These are phyloP conservation scores for Shargacucullia verbasci DNA, from an alignment of 2,888 invertebrate species.

Conservation along the genomic window DNA sequence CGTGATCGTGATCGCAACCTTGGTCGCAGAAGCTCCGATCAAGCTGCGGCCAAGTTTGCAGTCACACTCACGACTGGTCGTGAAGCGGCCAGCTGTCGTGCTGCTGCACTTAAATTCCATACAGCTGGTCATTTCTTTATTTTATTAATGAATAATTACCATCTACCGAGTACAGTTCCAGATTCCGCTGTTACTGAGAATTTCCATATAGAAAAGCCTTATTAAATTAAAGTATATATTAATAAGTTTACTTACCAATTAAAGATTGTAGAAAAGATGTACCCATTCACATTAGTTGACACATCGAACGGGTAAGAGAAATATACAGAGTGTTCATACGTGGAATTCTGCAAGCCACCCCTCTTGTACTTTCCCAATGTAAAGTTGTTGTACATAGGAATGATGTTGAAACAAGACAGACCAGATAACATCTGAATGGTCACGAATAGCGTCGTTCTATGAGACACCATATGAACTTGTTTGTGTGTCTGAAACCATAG, in stretches of 20 bases:
- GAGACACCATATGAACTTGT: conserved; percentile 18
- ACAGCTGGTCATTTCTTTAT: too few relatives aligned
- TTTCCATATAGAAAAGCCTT: too few relatives aligned
- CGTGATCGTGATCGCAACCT: too few relatives aligned
- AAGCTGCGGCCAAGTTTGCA: too few relatives aligned
- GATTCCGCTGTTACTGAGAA: too few relatives aligned
- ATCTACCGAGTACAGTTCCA: too few relatives aligned
- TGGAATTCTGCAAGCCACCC: conserved; percentile 18
- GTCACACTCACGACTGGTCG: too few relatives aligned
- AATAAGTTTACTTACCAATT: conserved; percentile 45
- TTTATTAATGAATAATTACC: too few relatives aligned
- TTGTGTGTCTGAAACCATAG: conserved; percentile 32
- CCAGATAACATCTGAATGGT: conserved; percentile 4
- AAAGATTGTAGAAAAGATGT: conserved; percentile 19
- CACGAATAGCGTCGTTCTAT: conserved; percentile 11
- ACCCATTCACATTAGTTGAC: conserved; percentile 25
- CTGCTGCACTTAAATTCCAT: too few relatives aligned
- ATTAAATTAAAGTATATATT: too few relatives aligned
- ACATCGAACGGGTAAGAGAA: conserved; percentile 41
- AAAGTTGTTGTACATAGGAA: conserved; percentile 32
- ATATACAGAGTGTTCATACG: conserved; percentile 44
- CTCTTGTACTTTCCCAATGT: conserved; percentile 9
- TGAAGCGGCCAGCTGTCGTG: too few relatives aligned
- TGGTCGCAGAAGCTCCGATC: too few relatives aligned
- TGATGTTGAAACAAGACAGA: conserved; percentile 14